Evolutionary conservation across 2,888 invertebrate genomes (phyloP), one percentile per base, ranked within the genome.

Genomic region (Chironomus riparius): DNA sequence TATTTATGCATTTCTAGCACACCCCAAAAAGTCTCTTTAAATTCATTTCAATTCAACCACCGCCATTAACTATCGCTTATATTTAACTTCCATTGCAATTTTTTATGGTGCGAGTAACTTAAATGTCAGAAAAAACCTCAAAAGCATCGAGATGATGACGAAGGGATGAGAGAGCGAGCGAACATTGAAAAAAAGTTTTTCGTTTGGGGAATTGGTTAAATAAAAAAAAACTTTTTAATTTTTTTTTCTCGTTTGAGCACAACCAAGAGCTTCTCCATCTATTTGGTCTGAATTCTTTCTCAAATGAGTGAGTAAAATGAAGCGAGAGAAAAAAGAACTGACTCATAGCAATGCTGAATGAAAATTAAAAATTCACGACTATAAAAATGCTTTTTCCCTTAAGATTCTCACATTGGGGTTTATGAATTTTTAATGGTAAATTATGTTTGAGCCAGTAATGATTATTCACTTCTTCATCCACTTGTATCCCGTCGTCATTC

Each of bases 361-460:
- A 56, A 65, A 65, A 65, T 65, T 65, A 65, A 65, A 65, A 21
- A 65, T 65, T 65, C 12, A 65, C 18, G 65, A 65, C 65, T 7
- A 65, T 65, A 65, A 65, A 65, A 65, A 65, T 65, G 24, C 65
- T 65, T 18, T 18, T 56, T 65, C 70, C 70, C 48, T 10, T 48
- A 70, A 50, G 48, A 50, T 12, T 47, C 47, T 70, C 48, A 38
- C 47, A 21, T 38, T 68, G 68, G 28, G 38, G 15, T 48, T 73
- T 73, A 73, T 73, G 72, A 73, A 73, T 73, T 24, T 73, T 73
- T 73, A 73, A 73, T 68, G 68, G n/a, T 28, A 38, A 38, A 68
- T 73, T 56, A 62, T 38, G 22, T 38, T 47, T 22, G 22, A 48
- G 48, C 28, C 72, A 62, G 72, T 62, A 38, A 73, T 24, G 56